Percentiles rank a stretch among this genome's conserved stretches.
Evolutionary conservation across 2,113 vertebrate genomes (phyloP).

Genomic region (Callorhinus ursinus): DNA sequence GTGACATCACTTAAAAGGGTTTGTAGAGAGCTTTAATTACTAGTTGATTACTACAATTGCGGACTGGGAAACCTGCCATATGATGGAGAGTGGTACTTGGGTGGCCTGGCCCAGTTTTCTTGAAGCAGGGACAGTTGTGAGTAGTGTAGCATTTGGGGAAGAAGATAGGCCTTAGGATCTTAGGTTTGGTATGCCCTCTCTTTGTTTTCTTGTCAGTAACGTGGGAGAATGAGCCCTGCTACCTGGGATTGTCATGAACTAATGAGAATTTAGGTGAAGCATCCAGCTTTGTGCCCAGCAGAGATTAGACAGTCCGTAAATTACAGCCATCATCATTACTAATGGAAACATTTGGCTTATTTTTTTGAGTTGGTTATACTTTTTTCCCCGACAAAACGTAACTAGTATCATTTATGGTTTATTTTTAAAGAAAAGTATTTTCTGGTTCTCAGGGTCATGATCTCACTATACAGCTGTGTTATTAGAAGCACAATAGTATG

Average conservation of each 20-base stretch:
- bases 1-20: constrained; percentile 59
- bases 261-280: not conserved
- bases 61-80: constrained; percentile 48
- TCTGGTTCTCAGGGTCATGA: not conserved
- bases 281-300: not conserved
- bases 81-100: not conserved
- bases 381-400: not conserved
- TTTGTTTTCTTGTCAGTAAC: not conserved
- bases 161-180: not conserved
- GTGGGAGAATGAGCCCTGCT: not conserved
- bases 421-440: not conserved
- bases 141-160: not conserved
- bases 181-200: not conserved
- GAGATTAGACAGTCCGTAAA: not conserved
- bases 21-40: constrained; percentile 57
- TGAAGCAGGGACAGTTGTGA: constrained; percentile 5
- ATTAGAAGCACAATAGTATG: not conserved
- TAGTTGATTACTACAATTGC: not conserved
- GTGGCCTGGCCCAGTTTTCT: constrained; percentile 10
- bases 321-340: not conserved
- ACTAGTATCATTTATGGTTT: constrained; percentile 11
- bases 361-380: not conserved
- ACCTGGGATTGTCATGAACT: not conserved
- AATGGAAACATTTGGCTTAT: not conserved
- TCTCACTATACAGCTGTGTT: not conserved